Percentiles rank a stretch among this genome's conserved stretches.
Conservation (phyloP, 30 jellyfish, hydroid and myxozoan species). For the Pseudorhiza aurosa region DNA sequence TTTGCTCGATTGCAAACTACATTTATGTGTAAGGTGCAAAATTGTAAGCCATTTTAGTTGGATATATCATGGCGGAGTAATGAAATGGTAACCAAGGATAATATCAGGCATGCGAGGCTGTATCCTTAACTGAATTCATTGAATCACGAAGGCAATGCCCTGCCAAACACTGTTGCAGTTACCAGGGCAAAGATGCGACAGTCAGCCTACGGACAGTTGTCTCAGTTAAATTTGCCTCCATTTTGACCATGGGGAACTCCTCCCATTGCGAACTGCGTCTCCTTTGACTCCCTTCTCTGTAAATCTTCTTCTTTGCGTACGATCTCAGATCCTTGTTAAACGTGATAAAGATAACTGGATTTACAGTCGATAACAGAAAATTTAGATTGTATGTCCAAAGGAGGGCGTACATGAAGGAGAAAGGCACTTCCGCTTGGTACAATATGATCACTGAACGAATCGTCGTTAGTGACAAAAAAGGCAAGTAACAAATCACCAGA, state of each 20-base stretch:
- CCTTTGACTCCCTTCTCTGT: not conserved
- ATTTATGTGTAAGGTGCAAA: too few species aligned
- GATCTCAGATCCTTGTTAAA: constrained; percentile 7
- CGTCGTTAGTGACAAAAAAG: constrained; percentile 18
- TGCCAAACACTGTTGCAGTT: too few species aligned
- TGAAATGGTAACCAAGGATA: too few species aligned
- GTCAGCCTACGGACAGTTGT: not conserved
- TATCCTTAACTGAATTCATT: too few species aligned
- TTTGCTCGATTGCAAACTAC: too few species aligned
- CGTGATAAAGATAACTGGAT: constrained; percentile 12
- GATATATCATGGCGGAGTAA: too few species aligned
- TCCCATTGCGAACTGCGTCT: constrained; percentile 32
- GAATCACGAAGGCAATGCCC: too few species aligned
- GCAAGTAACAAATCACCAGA: constrained; percentile 10
- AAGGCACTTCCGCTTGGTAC: not conserved
- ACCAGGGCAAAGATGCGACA: not conserved
- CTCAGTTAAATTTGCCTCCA: not conserved
- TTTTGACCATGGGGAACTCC: not conserved
- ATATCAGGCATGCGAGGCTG: too few species aligned
- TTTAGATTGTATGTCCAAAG: constrained; percentile 52
- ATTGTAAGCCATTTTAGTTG: too few species aligned
- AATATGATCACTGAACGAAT: constrained; percentile 12
- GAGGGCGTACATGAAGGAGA: constrained; percentile 9
- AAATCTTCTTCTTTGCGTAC: constrained; percentile 9
- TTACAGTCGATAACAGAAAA: constrained; percentile 16